phyloP scores from a whole-genome alignment of 2,888 invertebrate genomes.

The Diarsia mendica region DNA sequence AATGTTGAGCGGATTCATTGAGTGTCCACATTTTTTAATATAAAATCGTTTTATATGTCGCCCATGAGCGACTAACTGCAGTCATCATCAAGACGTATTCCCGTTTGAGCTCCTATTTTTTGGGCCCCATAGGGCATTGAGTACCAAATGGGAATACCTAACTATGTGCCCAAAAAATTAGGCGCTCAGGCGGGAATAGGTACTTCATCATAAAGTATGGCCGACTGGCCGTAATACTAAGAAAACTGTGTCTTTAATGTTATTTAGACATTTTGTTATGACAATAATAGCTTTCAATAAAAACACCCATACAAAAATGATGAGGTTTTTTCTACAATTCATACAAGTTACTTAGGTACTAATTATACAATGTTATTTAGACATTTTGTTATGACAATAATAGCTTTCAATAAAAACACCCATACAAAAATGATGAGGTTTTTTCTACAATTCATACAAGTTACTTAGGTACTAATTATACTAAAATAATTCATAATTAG shows the following conservation, averaged over 20 bases:
- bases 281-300: not conserved
- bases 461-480: constrained; percentile 17
- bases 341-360: constrained; percentile 15
- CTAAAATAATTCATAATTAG: constrained; percentile 30
- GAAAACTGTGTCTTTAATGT: not conserved
- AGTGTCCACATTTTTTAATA: not conserved
- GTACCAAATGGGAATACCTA: too few relatives aligned
- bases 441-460: constrained; percentile 15
- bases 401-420: not conserved
- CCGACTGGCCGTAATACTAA: not conserved
- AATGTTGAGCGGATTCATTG: not conserved
- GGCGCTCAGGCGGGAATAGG: too few relatives aligned
- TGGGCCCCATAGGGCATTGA: too few relatives aligned
- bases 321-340: constrained; percentile 11
- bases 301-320: constrained; percentile 18
- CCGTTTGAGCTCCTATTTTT: too few relatives aligned
- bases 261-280: not conserved
- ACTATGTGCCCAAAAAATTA: too few relatives aligned
- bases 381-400: not conserved
- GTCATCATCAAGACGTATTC: too few relatives aligned
- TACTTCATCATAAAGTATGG: not conserved
- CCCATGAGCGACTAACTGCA: not conserved
- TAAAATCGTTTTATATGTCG: not conserved
- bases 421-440: constrained; percentile 21
- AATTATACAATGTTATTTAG: constrained; percentile 1